Evolutionary conservation across 2,113 vertebrate species (phyloP).

Genomic region (Muntiacus muntjak): DNA sequence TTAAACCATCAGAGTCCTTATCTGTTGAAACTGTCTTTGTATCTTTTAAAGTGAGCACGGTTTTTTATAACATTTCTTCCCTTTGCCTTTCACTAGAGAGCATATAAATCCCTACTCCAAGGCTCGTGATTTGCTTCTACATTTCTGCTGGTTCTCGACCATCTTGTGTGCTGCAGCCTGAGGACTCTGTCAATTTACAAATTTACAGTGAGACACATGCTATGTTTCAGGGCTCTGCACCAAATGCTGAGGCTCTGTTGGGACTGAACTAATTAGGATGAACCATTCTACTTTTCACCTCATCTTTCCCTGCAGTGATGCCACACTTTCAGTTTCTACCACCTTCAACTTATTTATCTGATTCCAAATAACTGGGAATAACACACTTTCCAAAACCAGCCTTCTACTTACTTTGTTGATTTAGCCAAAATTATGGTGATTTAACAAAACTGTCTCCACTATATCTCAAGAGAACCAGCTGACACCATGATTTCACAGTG

Average conservation of each 20-base stretch:
- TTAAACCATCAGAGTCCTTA: background rate
- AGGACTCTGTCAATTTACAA: background rate
- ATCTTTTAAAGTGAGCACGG: background rate
- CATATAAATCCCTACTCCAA: background rate
- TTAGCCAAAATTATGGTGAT: background rate
- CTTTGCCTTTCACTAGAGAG: background rate
- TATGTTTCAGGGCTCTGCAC: background rate
- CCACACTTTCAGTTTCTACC: background rate
- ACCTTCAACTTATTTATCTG: background rate
- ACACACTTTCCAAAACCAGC: background rate
- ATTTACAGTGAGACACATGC: background rate
- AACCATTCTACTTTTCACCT: background rate
- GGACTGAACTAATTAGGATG: background rate
- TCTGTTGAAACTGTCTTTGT: background rate
- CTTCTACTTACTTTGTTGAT: background rate
- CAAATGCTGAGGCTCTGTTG: background rate
- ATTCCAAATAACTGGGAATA: background rate
- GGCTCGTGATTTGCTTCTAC: rapidly evolving
- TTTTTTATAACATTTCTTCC: background rate
- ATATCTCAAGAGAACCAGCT: background rate
- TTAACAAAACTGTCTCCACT: background rate
- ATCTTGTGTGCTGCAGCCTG: background rate
- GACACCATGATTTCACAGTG: background rate
- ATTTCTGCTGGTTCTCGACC: background rate
- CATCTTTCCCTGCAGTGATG: background rate